These are phyloP conservation scores for Bombyx mori DNA, from an alignment of 1,140 invertebrate species.

Conservation along the genomic window DNA sequence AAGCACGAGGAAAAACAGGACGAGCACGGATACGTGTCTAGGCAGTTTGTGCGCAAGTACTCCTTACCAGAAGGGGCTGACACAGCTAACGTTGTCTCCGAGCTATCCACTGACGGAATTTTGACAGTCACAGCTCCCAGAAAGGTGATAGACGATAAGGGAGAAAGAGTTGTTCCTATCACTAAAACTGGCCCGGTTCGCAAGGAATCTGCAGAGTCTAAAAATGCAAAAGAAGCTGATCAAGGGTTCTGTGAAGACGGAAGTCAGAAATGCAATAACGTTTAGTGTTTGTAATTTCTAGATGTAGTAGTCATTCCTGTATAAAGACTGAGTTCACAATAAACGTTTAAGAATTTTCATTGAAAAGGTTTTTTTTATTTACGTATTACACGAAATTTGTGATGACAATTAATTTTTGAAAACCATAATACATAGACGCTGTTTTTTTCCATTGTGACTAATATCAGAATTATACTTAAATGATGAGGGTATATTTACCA, in stretches of 20 bases:
- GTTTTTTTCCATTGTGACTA: too few species aligned
- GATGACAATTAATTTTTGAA: too few species aligned
- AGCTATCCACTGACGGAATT: slow-evolving; percentile 81
- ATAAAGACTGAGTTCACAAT: slow-evolving; percentile 5
- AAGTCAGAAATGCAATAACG: slow-evolving; percentile 6
- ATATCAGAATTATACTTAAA: too few species aligned
- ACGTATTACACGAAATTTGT: too few species aligned
- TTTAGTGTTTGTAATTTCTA: slow-evolving; percentile 4
- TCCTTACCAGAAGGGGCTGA: slow-evolving; percentile 76
- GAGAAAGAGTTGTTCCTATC: slow-evolving; percentile 52
- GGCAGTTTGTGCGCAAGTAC: slow-evolving; percentile 80
- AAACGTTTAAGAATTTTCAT: slow-evolving; percentile 5
- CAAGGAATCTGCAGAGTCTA: slow-evolving; percentile 31
- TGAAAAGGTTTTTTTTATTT: neutral
- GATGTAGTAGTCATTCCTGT: neutral
- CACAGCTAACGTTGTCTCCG: slow-evolving; percentile 76
- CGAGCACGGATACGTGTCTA: slow-evolving; percentile 73
- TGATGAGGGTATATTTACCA: too few species aligned
- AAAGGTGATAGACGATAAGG: slow-evolving; percentile 64
- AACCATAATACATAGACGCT: too few species aligned
- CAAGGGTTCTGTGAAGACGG: slow-evolving; percentile 19
- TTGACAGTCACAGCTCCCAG: slow-evolving; percentile 78
- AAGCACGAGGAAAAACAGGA: slow-evolving; percentile 79
- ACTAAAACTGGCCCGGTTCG: slow-evolving; percentile 46
- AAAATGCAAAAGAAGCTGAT: neutral